Evolutionary conservation across 2,888 invertebrate genomes (phyloP), one percentile per base, ranked within the genome.

Genomic region (Cataglyphis albicans): DNA sequence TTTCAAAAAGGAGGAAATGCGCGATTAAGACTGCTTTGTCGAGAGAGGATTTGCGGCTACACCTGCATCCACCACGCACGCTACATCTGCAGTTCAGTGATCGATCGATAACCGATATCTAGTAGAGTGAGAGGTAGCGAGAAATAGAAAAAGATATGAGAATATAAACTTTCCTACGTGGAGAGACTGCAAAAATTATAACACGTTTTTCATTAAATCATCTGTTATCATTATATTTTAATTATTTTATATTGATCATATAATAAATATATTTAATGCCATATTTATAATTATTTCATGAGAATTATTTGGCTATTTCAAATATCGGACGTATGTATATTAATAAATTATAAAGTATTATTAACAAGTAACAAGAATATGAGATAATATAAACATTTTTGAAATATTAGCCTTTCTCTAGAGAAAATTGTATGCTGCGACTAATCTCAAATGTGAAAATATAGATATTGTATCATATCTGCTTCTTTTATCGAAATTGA

Each of bases 51-150:
- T 25, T 21, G 35, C 38, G 25, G 25, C 64, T 55, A 29, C 38
- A 41, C 64, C 64, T 75, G 75, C 52, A 75, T 25, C 44, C 32
- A 72, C 25, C 38, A 21, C 75, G 52, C 15, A 61, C 25, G 64
- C 55, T 55, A 25, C 52, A 55, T 75, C 64, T 52, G 65, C 55
- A 55, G n/a, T 55, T 52, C n/a, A 4, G 52, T 52, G 55, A 74
- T 74, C 61, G 15, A 76, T 76, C 75, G 29, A 65, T 65, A 65
- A 65, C 29, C 52, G 48, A 63, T 74, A 75, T 29, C 29, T 65
- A 25, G 18, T 25, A 21, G 7, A 52, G 18, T 32, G 35, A 48
- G 72, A 44, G 48, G 35, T 7, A 18, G 12, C 29, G 18, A 41
- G 9, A 73, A 18, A 38, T 21, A 44, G 18, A 74, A n/a, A 41